Percentiles rank a stretch among this genome's conserved stretches.
Evolutionary conservation across 2,888 invertebrate genomes (phyloP).

Genomic region (Nomada ruficornis): DNA sequence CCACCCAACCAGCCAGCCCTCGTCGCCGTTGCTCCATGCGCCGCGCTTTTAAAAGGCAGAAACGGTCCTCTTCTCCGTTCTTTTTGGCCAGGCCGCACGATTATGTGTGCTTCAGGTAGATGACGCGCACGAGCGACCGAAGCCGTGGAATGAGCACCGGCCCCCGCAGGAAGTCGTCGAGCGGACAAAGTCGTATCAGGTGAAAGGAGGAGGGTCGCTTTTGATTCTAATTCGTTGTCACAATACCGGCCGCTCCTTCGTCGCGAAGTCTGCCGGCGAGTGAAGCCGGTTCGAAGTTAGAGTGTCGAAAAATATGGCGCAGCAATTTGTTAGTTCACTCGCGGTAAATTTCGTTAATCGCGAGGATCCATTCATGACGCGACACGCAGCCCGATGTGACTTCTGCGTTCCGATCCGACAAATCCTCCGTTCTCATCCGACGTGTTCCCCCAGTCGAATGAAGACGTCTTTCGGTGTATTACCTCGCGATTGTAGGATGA

Average conservation of each 20-base stretch:
- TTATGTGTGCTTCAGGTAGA: constrained; percentile 60
- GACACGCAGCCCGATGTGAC: constrained; percentile 9
- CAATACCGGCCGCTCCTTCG: constrained; percentile 33
- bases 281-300: background rate
- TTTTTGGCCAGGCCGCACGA: constrained; percentile 54
- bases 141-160: constrained; percentile 32
- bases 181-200: constrained; percentile 57
- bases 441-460: constrained; percentile 69
- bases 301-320: background rate
- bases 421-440: constrained; percentile 67
- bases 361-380: constrained; percentile 42
- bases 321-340: background rate
- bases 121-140: constrained; percentile 57
- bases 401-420: constrained; percentile 48
- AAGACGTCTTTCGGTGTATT: constrained; percentile 83
- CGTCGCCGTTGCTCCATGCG: constrained; percentile 24
- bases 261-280: too few relatives aligned
- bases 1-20: constrained; percentile 25
- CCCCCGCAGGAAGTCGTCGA: constrained; percentile 52
- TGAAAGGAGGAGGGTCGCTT: constrained; percentile 47
- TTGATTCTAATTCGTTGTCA: constrained; percentile 61
- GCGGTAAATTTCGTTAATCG: constrained; percentile 24
- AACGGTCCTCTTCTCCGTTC: constrained; percentile 55
- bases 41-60: constrained; percentile 66
- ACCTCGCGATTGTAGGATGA: constrained; percentile 83